Base-by-base conservation (phyloP, 2,797 vertebrate genomes). In the Eutrigla gurnardus region DNA sequence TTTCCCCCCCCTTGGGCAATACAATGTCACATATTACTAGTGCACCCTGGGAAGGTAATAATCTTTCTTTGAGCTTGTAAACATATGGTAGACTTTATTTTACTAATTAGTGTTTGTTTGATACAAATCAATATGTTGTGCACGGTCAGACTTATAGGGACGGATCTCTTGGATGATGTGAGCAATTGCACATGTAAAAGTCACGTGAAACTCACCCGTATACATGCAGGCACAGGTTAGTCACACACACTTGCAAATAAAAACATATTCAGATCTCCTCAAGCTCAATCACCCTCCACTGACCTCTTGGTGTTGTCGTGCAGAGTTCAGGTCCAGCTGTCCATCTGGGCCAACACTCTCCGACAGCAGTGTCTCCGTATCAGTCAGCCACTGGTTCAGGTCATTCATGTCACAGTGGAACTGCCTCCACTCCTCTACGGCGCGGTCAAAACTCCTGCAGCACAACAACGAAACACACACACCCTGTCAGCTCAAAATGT, bases 341-440 rank as follows among this genome's bases (percentile, higher is more conserved):
- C 94, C 96, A 9, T 96, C 95, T 0, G 94, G 91, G 57, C 90
- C 80, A 0, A 80, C 53, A 11, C 93, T 91, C 25, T 96, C 94
- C 0, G 93, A 92, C 82, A 99, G 81, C 37, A 96, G 55, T 1
- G 65, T 87, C 83, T 99, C 97, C 0, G 96, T 94, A 76, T 98
- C 95, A 0, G 83, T 89, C 75, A 97, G 73, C 98, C 97, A 97
- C 88, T 96, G 96, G 9, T 92, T 94, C 36, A 99, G 86, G 76
- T 99, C 97, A 2, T 91, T 97, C 67, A 97, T 92, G 70, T 98
- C 96, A 46, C 95, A 96, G 76, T 99, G 97, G 84, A 99, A 97
- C 78, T 95, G 96, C 35, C 95, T 93, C 97, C 98, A 98, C 5
- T 93, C 96, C 86, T 98, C 97, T 2, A 97, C 1, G 0, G 96